Evolutionary conservation across 2,797 vertebrate species (phyloP), one percentile per base, ranked within the genome.

Genomic region (Dermochelys coriacea): DNA sequence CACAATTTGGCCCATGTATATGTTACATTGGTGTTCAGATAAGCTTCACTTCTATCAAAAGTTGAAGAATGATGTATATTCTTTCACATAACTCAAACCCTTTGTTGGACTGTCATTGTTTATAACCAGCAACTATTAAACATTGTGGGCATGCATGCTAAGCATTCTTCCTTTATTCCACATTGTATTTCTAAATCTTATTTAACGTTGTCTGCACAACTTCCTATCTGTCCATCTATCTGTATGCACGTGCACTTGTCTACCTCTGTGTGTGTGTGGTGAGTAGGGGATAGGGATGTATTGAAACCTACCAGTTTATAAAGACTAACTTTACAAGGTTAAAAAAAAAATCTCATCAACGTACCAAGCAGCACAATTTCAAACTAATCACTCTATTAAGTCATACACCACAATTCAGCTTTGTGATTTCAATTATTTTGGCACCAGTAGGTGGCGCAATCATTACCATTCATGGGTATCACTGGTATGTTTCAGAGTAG

Each of bases 221-320:
- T 49, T 83, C 11, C 4, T 81, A 4, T 15, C 11, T 8, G 2
- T n/a, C 37, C 55, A 5, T 2, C 19, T 0, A 0, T 49, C 54
- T 81, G 3, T 49, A 23, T 54, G 4, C n/a, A 41, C 41, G 10
- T 41, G 37, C 21, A 71, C 5, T 41, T 71, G n/a, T 41, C 37
- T 71, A 23, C 37, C 68, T 37, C n/a, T 18, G 2, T 61, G 14
- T 57, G 27, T 59, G 3, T 37, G 9, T 5, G 19, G 21, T 71
- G 68, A 21, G 19, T 71, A 25, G 37, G 10, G 19, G 10, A 71
- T 37, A 3, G 37, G n/a, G 21, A 71, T 71, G 21, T 41, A 21
- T 41, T 71, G 68, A 71, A 71, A 71, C n/a, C 68, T 71, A 71
- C 37, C 19, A 25, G 9, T 41, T 71, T 49, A 77, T 29, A 47